These are phyloP conservation scores for Exocentrus adspersus DNA, from an alignment of 2,888 invertebrate genomes.

Conservation along the genomic window DNA sequence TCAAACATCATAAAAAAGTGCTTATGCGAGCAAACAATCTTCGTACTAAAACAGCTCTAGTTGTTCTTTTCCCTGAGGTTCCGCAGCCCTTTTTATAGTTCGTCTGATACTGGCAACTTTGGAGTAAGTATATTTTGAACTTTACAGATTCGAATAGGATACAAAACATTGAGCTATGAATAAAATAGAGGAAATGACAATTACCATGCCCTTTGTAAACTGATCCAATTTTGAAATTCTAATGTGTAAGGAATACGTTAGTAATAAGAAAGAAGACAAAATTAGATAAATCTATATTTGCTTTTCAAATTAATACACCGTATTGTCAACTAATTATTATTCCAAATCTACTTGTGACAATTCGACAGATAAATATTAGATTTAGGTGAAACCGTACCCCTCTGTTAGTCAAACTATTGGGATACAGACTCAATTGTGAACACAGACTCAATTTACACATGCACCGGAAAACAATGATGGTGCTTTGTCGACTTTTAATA, in stretches of 20 bases:
- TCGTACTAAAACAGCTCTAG: too few relatives aligned
- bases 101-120: too few relatives aligned
- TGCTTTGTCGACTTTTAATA: constrained; percentile 19
- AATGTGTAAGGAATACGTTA: neutral
- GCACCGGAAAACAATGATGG: constrained; percentile 19
- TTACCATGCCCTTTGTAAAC: too few relatives aligned
- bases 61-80: too few relatives aligned
- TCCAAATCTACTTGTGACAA: neutral
- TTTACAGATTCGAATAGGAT: too few relatives aligned
- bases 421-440: neutral
- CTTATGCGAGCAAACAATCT: too few relatives aligned
- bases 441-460: neutral
- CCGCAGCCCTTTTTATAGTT: too few relatives aligned
- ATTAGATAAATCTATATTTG: neutral
- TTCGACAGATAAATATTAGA: neutral
- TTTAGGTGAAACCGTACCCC: neutral
- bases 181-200: too few relatives aligned
- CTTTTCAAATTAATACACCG: neutral
- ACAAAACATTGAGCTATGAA: too few relatives aligned
- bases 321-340: constrained; percentile 7
- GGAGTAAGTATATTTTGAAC: too few relatives aligned
- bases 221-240: too few relatives aligned
- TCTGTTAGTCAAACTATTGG: neutral
- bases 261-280: neutral
- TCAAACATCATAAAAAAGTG: too few relatives aligned